Evolutionary conservation across 2,113 vertebrate species (phyloP), one percentile per base, ranked within the genome.

Genomic region (Callaeas wilsoni): DNA sequence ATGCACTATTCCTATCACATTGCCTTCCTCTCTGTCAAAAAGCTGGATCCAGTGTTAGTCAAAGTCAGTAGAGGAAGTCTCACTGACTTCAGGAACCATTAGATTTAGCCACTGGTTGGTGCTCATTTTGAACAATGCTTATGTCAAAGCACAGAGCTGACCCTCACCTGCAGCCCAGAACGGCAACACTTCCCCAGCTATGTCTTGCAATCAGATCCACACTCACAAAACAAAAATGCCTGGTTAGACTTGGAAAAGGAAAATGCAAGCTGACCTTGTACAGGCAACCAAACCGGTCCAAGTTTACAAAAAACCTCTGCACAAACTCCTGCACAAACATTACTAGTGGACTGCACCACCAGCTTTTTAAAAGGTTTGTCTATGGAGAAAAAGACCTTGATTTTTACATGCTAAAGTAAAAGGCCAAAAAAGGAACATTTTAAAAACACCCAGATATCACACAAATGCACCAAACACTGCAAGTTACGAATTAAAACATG

Each of bases 401-500:
- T 10, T 91, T 87, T n/a, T 21, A 94, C 89, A 65, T 90, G 95
- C 94, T 91, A 68, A 90, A 90, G 77, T 56, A 90, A 53, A 80
- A 52, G 56, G 56, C 41, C 81, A 80, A 95, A 87, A 33, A 53
- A 85, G 74, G 35, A 60, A 49, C 5, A 9, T 52, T 67, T 83
- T 57, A 57, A 96, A 92, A 94, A 74, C 30, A 65, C 5, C 19
- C 74, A 55, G 14, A 60, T 73, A 7, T 71, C 82, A 94, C 69
- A 94, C 50, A 90, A 96, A 90, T 13, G 29, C 90, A 93, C 25
- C 67, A 95, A 96, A 95, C 79, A 12, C 8, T 56, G 37, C 33
- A 90, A 89, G 75, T 90, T 64, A 73, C 94, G 83, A 94, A 49
- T 39, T 67, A 82, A 81, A 70, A 55, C 97, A 95, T 96, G 97